Evolutionary conservation across 2,888 invertebrate genomes (phyloP), one percentile per base, ranked within the genome.

Genomic region (Trichopoda pennipes): DNA sequence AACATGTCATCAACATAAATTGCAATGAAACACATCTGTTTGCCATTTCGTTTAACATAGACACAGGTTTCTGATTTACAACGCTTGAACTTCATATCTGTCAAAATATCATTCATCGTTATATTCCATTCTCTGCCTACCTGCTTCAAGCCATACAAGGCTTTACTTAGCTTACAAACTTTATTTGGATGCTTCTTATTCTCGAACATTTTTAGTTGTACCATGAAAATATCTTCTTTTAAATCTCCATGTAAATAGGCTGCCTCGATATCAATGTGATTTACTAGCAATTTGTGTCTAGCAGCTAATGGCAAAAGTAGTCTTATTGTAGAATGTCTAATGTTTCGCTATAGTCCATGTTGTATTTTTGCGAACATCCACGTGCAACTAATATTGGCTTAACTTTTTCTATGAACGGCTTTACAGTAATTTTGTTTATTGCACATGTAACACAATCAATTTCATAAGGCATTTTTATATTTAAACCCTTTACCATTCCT

Each of bases 331-430:
- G 55, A 55, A 28, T 32, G 55, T 14, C 55, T 16, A 79, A 73
- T 10, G 66, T 79, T 17, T 73, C 66, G 12, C 10, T 23, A 19
- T 79, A 72, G 49, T 63, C 66, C 2, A 78, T 47, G 17, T 69
- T 61, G 17, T 51, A 6, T 19, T 84, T 84, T 64, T 86, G 87
- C 6, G 77, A 83, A 84, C 84, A 86, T 17, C 86, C 85, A 74
- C 82, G 77, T 28, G 85, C 85, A 8, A 85, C 86, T 23, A 87
- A 80, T 21, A 86, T 66, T 32, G 32, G 4, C 32, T 32, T 32
- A 8, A 6, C 3, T 32, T 32, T 32, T 32, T 32, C 32, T 6
- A 85, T 53, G 12, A 44, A 81, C 17, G 81, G 76, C 12, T 66
- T 73, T 17, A 9, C 23, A n/a, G 19, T 19, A 35, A 78, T 78